Percentiles rank a stretch among this genome's conserved stretches.
Evolutionary conservation across 2,888 invertebrate species (phyloP).

Genomic region (Schizaphis graminum): DNA sequence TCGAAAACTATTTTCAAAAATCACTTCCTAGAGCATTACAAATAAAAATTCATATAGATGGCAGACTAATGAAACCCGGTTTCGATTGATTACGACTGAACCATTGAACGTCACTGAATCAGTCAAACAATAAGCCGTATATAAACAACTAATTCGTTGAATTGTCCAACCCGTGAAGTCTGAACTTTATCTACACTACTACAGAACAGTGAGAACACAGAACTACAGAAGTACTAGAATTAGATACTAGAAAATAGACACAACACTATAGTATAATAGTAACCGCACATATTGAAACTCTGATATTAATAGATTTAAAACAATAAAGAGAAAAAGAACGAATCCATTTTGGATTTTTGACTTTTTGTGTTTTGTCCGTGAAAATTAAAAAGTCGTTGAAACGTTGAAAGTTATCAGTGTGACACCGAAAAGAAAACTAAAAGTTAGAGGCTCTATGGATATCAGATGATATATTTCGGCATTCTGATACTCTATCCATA

Average conservation of each 20-base stretch:
- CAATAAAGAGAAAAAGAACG: background rate
- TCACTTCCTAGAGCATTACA: background rate
- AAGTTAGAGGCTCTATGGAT: background rate
- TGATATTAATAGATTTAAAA: no score
- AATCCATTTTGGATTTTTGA: background rate
- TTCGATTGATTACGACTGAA: no score
- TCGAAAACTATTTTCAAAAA: background rate
- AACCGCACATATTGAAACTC: no score
- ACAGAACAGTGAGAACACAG: no score
- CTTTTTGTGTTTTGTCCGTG: background rate
- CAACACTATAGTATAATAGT: no score
- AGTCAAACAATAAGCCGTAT: background rate
- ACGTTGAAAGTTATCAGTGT: constrained; percentile 8
- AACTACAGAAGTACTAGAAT: no score
- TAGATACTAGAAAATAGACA: no score
- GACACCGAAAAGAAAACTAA: background rate
- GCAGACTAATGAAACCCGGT: background rate
- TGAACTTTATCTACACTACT: no score
- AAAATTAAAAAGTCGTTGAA: background rate
- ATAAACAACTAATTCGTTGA: background rate
- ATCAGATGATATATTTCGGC: background rate
- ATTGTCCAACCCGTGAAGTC: no score
- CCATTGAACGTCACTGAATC: background rate
- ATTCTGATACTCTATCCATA: background rate
- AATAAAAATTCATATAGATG: background rate